Conservation (phyloP, 2,797 vertebrate species). For the Schizopygopsis malacanthus region DNA sequence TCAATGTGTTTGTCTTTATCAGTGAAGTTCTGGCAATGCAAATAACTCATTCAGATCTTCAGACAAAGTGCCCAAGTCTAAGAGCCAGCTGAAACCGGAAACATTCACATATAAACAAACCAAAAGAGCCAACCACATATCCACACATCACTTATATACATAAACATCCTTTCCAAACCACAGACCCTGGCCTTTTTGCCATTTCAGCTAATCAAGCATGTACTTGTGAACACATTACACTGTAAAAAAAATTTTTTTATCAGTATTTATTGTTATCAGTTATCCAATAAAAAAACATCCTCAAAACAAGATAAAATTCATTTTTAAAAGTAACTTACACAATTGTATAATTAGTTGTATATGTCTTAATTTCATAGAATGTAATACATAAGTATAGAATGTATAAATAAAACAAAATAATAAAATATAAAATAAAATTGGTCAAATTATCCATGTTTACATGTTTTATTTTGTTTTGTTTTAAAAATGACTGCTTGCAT, state of each 20-base stretch:
- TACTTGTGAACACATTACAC: background rate
- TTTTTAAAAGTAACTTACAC: background rate
- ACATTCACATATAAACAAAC: slow-evolving; percentile 19
- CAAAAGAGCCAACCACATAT: background rate
- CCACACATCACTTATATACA: background rate
- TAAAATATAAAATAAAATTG: background rate
- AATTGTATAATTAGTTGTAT: background rate
- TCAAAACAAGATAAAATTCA: background rate
- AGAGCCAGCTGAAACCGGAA: slow-evolving; percentile 13
- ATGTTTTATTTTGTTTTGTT: background rate
- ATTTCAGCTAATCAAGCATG: background rate
- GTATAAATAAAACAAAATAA: background rate
- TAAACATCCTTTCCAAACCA: background rate
- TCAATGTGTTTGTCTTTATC: slow-evolving; percentile 24
- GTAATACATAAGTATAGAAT: background rate
- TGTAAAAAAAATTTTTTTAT: background rate
- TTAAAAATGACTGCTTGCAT: no score
- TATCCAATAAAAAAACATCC: background rate
- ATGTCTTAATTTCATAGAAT: background rate
- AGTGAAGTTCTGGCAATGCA: background rate
- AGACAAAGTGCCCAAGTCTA: slow-evolving; percentile 3
- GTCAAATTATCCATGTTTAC: background rate
- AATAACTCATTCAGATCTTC: slow-evolving; percentile 1
- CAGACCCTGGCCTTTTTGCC: background rate
- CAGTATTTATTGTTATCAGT: background rate